A percentile compares a stretch with the other conserved stretches of the same genome.
Evolutionary conservation across 2,888 invertebrate species (phyloP).

Genomic region (Orthonychiurus folsomi): DNA sequence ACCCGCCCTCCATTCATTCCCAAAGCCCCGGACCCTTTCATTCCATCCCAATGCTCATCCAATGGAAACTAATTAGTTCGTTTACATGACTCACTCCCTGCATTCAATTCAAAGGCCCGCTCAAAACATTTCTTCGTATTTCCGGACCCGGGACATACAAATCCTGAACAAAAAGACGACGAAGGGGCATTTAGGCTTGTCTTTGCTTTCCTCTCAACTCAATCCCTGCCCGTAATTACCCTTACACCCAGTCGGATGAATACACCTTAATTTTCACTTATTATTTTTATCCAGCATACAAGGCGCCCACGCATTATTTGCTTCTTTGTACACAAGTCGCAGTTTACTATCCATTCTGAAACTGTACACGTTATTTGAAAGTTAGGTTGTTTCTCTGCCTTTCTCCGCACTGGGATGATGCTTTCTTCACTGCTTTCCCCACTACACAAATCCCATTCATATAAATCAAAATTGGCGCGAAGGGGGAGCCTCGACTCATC

Average conservation of each 20-base stretch:
- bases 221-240: too few relatives aligned
- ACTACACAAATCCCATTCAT: neutral
- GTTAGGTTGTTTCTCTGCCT: neutral
- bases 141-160: too few relatives aligned
- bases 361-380: too few relatives aligned
- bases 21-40: neutral
- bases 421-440: neutral
- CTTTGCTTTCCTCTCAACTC: too few relatives aligned
- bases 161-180: too few relatives aligned
- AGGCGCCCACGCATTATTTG: too few relatives aligned
- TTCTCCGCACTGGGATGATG: neutral
- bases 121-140: too few relatives aligned
- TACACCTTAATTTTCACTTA: neutral
- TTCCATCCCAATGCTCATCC: constrained; percentile 12
- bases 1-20: neutral
- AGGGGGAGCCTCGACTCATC: neutral
- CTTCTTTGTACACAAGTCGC: too few relatives aligned
- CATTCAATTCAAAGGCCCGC: neutral
- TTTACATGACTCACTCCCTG: neutral
- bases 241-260: too few relatives aligned
- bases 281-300: neutral
- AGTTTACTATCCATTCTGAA: too few relatives aligned
- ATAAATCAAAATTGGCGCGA: neutral
- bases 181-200: too few relatives aligned
- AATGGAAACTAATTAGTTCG: constrained; percentile 23